Conservation (phyloP, 2,888 invertebrate species). For the Ectemnius continuus region DNA sequence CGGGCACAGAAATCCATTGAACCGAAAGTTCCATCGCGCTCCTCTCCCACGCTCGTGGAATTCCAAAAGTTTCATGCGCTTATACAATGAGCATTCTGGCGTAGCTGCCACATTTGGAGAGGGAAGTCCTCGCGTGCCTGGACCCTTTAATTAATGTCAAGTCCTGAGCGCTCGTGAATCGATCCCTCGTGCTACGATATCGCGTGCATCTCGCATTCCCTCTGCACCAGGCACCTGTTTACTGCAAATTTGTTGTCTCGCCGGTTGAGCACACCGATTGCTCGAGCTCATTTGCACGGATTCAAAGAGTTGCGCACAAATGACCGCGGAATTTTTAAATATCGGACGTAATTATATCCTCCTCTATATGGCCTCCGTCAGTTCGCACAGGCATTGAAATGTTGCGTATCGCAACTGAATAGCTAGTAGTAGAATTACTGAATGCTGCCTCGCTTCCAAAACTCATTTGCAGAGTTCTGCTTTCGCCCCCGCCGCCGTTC, state of each 20-base stretch:
- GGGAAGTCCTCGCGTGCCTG: constrained; percentile 11
- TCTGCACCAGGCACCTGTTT: background rate
- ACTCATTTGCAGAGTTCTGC: background rate
- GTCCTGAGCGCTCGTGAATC: background rate
- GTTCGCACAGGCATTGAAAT: background rate
- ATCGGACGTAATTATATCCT: background rate
- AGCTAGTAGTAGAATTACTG: too few species aligned
- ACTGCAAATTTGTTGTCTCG: background rate
- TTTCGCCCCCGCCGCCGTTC: background rate
- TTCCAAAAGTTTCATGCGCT: constrained; percentile 44
- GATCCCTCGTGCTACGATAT: background rate
- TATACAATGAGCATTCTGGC: background rate
- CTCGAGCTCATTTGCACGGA: background rate
- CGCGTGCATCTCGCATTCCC: constrained; percentile 1
- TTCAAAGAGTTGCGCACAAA: background rate
- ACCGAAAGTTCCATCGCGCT: background rate
- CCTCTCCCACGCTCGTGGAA: constrained; percentile 14
- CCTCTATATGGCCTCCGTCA: background rate
- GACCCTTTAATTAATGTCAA: constrained; percentile 30
- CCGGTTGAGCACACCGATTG: background rate
- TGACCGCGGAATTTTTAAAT: background rate
- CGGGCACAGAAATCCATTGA: background rate
- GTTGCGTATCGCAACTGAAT: background rate
- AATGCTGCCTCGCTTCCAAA: too few species aligned
- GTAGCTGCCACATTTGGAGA: constrained; percentile 6